Evolutionary conservation across 2,113 vertebrate species (phyloP), one percentile per base, ranked within the genome.

Genomic region (Sylvicapra grimmia): DNA sequence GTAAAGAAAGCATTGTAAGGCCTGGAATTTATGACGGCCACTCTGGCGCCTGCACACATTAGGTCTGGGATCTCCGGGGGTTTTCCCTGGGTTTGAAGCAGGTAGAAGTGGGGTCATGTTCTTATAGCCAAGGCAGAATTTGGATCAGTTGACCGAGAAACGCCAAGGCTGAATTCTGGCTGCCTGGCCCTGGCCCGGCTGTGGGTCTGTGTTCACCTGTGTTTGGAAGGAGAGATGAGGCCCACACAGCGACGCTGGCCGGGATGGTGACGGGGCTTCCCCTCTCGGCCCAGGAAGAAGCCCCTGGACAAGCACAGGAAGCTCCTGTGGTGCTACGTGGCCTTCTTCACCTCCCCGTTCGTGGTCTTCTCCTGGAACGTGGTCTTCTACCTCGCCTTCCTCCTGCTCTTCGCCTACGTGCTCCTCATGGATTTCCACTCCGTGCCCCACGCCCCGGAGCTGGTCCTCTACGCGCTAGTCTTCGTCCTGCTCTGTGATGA

Each of bases 311-410:
- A 97, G 97, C 99, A 77, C 65, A 98, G 98, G 97, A 98, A 97
- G 80, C 90, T 99, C 80, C 82, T 99, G 3, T 97, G 99, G 63
- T 98, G 98, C 75, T 99, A 99, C 0, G 98, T 98, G 95, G 98
- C 98, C 72, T 99, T 99, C 98, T 99, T 99, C 98, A 98, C 98
- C 9, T 99, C 99, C 0, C 99, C 99, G 0, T 99, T 99, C 88
- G 99, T 99, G 97, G 99, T 99, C 98, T 99, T 99, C 98, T 99
- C 99, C 98, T 99, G 99, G 99, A 99, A 99, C 3, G 99, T 99
- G 25, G 99, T 99, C 93, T 99, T 99, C 97, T 99, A 99, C 98
- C 99, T 99, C 0, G 99, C 99, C 90, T 99, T 99, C 99, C 99
- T 99, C 72, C 96, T 99, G 97, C 99, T 99, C 11, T 99, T 99